Base-by-base conservation (phyloP, 2,888 invertebrate genomes). In the Trissoscelio sp. region DNA sequence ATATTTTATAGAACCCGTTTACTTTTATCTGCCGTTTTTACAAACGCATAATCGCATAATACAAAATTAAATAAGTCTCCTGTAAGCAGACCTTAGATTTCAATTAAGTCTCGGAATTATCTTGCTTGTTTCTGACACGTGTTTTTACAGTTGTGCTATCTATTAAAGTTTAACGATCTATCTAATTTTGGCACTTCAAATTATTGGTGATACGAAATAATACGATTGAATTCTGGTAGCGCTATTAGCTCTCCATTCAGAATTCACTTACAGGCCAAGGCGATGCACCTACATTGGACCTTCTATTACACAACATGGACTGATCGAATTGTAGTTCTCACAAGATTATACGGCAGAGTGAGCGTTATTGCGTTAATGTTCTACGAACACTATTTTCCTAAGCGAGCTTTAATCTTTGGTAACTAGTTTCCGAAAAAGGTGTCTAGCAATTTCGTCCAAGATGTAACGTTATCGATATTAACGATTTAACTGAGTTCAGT, bases 241-340 rank as follows among this genome's bases (percentile, higher is more conserved):
- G 2, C 70, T 58, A 48, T 70, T 70, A 70, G 24, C 37, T 70
- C 34, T 58, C 31, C 9, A 46, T 58, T 69, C 22, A 22, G 34
- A 69, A 48, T 58, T 57, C 58, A 58, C 48, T 58, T 58, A 70
- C 58, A 46, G 39, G 48, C 48, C 48, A 34, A 48, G 24, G 37
- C 39, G 18, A 51, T 60, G 24, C 12, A 60, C 48, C 39, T 46
- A 46, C 48, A 46, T 48, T 3, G 46, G 37, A 58, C n/a, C 14
- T 9, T 37, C 37, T 34, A 72, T 60, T 60, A 60, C 72, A 60
- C 51, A 60, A 60, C 51, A 9, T 42, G 51, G 24, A 51, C 3
- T 72, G 60, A 72, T 72, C 20, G 39, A 72, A 72, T 72, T 72
- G 72, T 60, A 72, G 48, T 60, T 51, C 60, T 37, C 51, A 14